phyloP scores from a whole-genome alignment of 2,888 invertebrate genomes.

The Germaria angustata region DNA sequence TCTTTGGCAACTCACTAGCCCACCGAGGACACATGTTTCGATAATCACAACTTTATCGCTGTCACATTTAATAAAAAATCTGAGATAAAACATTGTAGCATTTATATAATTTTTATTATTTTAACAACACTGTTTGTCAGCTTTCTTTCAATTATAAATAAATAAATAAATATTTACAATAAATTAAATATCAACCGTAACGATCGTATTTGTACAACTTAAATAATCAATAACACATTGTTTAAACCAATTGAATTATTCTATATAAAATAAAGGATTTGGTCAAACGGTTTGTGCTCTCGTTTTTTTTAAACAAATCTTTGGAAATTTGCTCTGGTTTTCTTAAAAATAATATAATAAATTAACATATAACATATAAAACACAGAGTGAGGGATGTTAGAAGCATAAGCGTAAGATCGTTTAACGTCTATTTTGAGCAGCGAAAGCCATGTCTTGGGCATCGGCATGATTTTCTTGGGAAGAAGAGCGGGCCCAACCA shows the following conservation, averaged over 20 bases:
- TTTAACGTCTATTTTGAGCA: constrained; percentile 74
- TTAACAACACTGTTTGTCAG: constrained; percentile 1
- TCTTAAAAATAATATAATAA: constrained; percentile 65
- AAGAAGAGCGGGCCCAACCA: constrained; percentile 82
- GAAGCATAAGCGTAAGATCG: constrained; percentile 5
- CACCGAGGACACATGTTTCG: too few species aligned
- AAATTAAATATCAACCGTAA: constrained; percentile 50
- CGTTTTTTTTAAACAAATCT: constrained; percentile 67
- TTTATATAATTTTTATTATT: constrained; percentile 34
- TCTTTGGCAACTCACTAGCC: too few species aligned
- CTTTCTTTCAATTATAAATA: constrained; percentile 50
- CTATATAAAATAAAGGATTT: not conserved
- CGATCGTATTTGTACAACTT: constrained; percentile 53
- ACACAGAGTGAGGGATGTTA: constrained; percentile 40
- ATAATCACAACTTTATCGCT: too few species aligned
- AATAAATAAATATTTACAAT: constrained; percentile 59
- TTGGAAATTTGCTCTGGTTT: constrained; percentile 70
- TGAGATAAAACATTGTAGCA: too few species aligned
- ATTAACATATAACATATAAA: constrained; percentile 52
- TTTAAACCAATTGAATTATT: not conserved
- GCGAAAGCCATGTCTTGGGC: constrained; percentile 79
- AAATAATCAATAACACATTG: constrained; percentile 20
- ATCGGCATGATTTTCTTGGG: constrained; percentile 79
- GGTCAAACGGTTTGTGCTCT: not conserved
- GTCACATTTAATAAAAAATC: too few species aligned